Evolutionary conservation across 2,888 invertebrate species (phyloP), one percentile per base, ranked within the genome.

Genomic region (Alloplasta piceator): DNA sequence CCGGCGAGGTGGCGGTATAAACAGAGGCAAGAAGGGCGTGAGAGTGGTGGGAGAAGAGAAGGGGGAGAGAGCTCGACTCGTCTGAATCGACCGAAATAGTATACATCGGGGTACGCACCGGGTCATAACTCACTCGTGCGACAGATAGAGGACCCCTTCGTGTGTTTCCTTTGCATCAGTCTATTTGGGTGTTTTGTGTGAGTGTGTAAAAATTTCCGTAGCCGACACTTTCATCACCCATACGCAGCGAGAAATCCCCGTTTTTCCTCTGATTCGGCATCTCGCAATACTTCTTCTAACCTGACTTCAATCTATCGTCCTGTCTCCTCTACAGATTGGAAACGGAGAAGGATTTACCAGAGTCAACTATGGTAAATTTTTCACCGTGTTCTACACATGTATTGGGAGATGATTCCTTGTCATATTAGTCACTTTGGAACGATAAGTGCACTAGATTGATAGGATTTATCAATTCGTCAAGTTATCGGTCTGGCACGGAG

Each of bases 61-160:
- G 46, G 46, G 64, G 67, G 71, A 73, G 64, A 73, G 66, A 60
- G 58, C 68, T 63, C 68, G 80, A 68, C 73, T 78, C 73, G 68
- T 58, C 73, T 70, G 55, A 75, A 81, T 75, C 78, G 78, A 81
- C 81, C 81, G 74, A 81, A 81, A 81, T 81, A 81, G 81, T 81
- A 81, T 75, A 78, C 73, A 78, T 74, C 71, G 70, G 52, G 6
- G 80, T 81, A 71, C 74, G 68, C 77, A 64, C 77, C 46, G 66
- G 74, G 81, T 81, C 71, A 78, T 81, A 81, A 78, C 74, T 81
- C 81, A 81, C 81, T 64, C 70, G 6, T 60, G 78, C 78, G 81
- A 81, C 81, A 81, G 78, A 78, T 78, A 81, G 60, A 75, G 71
- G 55, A n/a, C 74, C 67, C 41, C 12, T 10, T 64, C 58, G 58